phyloP scores from a whole-genome alignment of 2,797 vertebrate species.

The Toxotes lorentzi region DNA sequence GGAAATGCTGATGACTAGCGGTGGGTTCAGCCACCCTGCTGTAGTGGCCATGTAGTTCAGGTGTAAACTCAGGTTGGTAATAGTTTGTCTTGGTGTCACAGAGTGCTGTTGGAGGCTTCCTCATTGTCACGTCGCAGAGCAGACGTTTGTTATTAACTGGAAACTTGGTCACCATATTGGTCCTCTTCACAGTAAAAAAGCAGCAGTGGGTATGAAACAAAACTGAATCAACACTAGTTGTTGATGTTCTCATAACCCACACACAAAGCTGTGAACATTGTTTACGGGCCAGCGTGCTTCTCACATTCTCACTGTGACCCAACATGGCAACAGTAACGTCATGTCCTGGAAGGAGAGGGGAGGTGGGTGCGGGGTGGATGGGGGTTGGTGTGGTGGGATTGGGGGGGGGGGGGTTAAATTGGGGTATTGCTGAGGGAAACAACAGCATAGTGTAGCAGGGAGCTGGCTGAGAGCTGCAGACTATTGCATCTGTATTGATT shows the following conservation, averaged over 20 bases:
- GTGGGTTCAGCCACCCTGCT: constrained; percentile 47
- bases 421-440: constrained; percentile 69
- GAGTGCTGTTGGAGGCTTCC: constrained; percentile 30
- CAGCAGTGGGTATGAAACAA: constrained; percentile 22
- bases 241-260: constrained; percentile 39
- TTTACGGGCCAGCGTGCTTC: constrained; percentile 17
- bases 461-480: constrained; percentile 80
- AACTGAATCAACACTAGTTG: constrained; percentile 30
- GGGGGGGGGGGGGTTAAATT: constrained; percentile 35
- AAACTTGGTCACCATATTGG: constrained; percentile 11
- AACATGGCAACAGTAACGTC: constrained; percentile 43
- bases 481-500: constrained; percentile 89
- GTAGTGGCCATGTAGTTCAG: constrained; percentile 43
- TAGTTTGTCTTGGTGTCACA: constrained; percentile 54
- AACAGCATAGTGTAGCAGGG: constrained; percentile 73
- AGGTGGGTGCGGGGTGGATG: constrained; percentile 6
- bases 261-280: constrained; percentile 15
- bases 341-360: constrained; percentile 52
- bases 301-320: constrained; percentile 38
- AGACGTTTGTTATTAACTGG: constrained; percentile 22
- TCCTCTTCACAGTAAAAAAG: constrained; percentile 8
- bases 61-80: constrained; percentile 36
- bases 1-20: constrained; percentile 40
- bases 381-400: not conserved
- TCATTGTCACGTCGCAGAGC: constrained; percentile 12